Conservation (phyloP, 1,140 invertebrate genomes). For the Asbolus verrucosus region DNA sequence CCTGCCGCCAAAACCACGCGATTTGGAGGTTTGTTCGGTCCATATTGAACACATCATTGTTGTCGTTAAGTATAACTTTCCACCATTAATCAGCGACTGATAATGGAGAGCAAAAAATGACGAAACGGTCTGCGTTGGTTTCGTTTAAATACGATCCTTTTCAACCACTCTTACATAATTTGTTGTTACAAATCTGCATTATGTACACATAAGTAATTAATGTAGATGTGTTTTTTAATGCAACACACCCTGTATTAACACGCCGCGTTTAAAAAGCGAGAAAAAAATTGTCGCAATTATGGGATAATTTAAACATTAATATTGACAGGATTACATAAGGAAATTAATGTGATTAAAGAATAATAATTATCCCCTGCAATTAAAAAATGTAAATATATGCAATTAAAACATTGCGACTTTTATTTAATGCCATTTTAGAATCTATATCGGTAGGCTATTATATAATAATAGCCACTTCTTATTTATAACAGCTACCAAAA, state of each 20-base stretch:
- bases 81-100: constrained; percentile 26
- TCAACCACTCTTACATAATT: not conserved
- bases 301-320: constrained; percentile 15
- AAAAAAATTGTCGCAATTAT: not conserved
- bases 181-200: constrained; percentile 17
- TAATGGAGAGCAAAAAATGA: constrained; percentile 9
- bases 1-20: not conserved
- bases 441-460: too few species aligned
- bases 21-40: constrained; percentile 1
- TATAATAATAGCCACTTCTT: too few species aligned
- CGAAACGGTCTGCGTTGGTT: constrained; percentile 19
- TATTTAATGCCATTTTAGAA: too few species aligned
- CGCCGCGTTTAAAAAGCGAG: constrained; percentile 7
- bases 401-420: not conserved
- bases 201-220: not conserved
- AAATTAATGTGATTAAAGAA: not conserved
- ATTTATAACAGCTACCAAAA: too few species aligned
- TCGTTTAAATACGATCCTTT: not conserved
- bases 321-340: constrained; percentile 25
- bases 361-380: constrained; percentile 1
- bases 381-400: constrained; percentile 34
- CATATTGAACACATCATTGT: constrained; percentile 4
- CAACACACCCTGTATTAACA: constrained; percentile 22
- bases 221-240: constrained; percentile 1
- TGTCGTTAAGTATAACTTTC: constrained; percentile 22